Percentiles rank a stretch among this genome's conserved stretches.
Conservation (phyloP, 2,888 invertebrate species). For the Keiferia lycopersicella region DNA sequence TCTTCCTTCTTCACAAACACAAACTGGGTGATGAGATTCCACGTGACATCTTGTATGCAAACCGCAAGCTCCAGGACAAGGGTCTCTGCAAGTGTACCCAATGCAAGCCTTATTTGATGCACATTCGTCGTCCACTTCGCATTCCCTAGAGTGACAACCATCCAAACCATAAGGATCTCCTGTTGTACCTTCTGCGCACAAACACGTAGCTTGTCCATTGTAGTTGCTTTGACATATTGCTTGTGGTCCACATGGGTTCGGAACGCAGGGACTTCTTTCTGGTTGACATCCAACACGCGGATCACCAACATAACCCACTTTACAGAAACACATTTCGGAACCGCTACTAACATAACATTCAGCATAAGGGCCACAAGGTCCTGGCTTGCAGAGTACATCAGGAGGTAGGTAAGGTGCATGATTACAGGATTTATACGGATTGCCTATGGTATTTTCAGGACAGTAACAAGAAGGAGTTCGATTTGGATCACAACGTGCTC, state of each 20-base stretch:
- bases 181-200: constrained; percentile 87
- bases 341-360: constrained; percentile 92
- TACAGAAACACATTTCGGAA: constrained; percentile 92
- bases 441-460: constrained; percentile 90
- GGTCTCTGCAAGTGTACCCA: constrained; percentile 89
- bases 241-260: constrained; percentile 91
- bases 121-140: constrained; percentile 90
- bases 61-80: constrained; percentile 92
- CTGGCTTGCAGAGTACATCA: constrained; percentile 87
- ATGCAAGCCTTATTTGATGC: constrained; percentile 87
- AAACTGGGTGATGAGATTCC: constrained; percentile 90
- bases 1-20: constrained; percentile 86
- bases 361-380: constrained; percentile 90
- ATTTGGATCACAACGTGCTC: constrained; percentile 90
- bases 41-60: constrained; percentile 87
- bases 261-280: constrained; percentile 87
- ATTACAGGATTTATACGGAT: constrained; percentile 89
- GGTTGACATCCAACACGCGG: constrained; percentile 89
- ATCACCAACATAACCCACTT: constrained; percentile 88
- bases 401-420: constrained; percentile 79
- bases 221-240: constrained; percentile 86
- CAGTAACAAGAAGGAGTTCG: constrained; percentile 92
- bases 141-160: constrained; percentile 90
- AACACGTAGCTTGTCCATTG: constrained; percentile 86
- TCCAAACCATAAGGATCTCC: constrained; percentile 87